phyloP scores from a whole-genome alignment of 2,797 vertebrate genomes.

The Phoxinus dragarum region DNA sequence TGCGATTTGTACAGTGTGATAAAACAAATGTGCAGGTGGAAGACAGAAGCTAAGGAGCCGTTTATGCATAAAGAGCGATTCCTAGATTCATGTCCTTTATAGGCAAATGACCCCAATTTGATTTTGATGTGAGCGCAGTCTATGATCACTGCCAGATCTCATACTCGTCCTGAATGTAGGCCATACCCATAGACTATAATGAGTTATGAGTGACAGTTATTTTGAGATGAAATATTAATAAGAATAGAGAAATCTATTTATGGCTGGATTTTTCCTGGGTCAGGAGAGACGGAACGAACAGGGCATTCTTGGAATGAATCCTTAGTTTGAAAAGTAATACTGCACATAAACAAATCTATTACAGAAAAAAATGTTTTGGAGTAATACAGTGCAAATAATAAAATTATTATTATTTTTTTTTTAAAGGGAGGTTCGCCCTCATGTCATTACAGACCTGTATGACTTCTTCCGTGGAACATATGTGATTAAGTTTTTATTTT shows the following conservation, averaged over 20 bases:
- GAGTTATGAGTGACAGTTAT: conserved; percentile 54
- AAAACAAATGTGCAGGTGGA: neutral
- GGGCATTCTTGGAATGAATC: conserved; percentile 35
- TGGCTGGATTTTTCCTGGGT: conserved; percentile 36
- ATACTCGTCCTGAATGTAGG: conserved; percentile 48
- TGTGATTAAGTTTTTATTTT: neutral
- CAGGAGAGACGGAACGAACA: conserved; percentile 33
- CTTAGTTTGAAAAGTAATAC: conserved; percentile 10
- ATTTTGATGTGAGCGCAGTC: conserved; percentile 61
- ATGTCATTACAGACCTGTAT: no score
- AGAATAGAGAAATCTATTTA: conserved; percentile 54
- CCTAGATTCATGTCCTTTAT: conserved; percentile 74
- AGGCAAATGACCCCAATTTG: conserved; percentile 82
- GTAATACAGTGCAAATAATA: neutral
- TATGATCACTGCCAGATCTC: conserved; percentile 34
- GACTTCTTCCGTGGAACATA: neutral
- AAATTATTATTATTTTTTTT: neutral
- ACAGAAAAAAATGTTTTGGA: no score
- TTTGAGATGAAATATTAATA: conserved; percentile 55
- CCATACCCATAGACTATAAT: conserved; percentile 51
- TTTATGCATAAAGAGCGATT: conserved; percentile 78
- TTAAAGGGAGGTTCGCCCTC: neutral
- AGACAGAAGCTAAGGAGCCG: conserved; percentile 45
- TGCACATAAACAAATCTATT: neutral
- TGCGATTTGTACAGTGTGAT: conserved; percentile 20